Evolutionary conservation across 2,113 vertebrate genomes (phyloP), one percentile per base, ranked within the genome.

Genomic region (Ctenodactylus gundi): DNA sequence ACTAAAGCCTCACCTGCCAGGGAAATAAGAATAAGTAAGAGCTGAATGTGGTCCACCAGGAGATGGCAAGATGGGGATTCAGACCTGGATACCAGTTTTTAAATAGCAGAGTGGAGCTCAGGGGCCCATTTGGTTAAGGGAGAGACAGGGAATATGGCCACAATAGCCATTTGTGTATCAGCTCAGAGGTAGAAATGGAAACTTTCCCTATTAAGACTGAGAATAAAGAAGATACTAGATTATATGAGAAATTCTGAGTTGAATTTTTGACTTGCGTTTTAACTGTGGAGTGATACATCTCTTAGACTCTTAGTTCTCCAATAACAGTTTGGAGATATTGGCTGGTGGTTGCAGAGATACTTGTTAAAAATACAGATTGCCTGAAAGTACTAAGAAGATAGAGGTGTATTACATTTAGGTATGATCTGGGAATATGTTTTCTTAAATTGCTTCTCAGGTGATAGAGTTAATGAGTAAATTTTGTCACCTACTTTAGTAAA

Each of bases 341-440:
- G 14, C 39, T 85, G 14, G 14, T 90, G 70, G 21, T 65, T 58
- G 2, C 5, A 9, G 55, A 60, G 55, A 44, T 39, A 10, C 73
- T 94, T 95, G 25, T 90, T 73, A 86, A 94, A 95, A 93, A 68
- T 85, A 51, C n/a, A 87, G 34, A 46, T 60, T 80, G 39, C 44
- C 8, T 78, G 15, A 44, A 87, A 92, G 36, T 46, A 36, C n/a
- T 67, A 1, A n/a, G 72, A 68, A 72, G 46, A 89, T 89, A 65
- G 68, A 36, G 34, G 55, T 88, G 70, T 34, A 36, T 81, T 67
- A 77, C 70, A 85, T 85, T 83, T 75, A 91, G 55, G 51, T 76
- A 44, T 44, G 46, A 34, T 76, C 44, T 91, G 85, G 55, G 21
- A 51, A 77, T 65, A 15, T 82, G 23, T 73, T 4, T 55, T 84